Conservation (phyloP, 2,113 vertebrate species). For the Zingel zingel region DNA sequence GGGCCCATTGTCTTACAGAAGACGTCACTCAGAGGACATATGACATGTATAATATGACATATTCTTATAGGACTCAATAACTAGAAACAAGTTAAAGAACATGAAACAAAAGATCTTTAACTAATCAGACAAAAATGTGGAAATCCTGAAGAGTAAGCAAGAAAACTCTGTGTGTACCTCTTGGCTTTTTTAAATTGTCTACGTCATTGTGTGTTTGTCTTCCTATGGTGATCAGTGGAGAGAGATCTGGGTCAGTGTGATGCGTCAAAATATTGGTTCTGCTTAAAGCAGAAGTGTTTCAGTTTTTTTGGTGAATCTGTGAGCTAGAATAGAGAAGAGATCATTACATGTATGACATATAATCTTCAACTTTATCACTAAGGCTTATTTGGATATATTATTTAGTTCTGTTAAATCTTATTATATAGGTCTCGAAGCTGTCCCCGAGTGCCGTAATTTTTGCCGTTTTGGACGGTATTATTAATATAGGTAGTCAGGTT, state of each 20-base stretch:
- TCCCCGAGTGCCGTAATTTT: too few relatives aligned
- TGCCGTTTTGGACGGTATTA: too few relatives aligned
- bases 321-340: neutral
- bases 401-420: too few relatives aligned
- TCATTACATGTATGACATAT: neutral
- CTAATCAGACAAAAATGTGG: neutral
- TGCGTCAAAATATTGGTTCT: neutral
- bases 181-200: neutral
- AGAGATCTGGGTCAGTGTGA: neutral
- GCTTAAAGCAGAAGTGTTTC: too few relatives aligned
- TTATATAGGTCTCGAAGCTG: too few relatives aligned
- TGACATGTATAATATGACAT: slow-evolving; percentile 16
- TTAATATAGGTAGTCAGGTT: too few relatives aligned
- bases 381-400: too few relatives aligned
- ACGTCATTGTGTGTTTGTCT: neutral
- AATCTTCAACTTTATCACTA: too few relatives aligned
- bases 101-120: slow-evolving; percentile 7
- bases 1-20: slow-evolving; percentile 23
- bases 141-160: neutral
- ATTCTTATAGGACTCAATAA: slow-evolving; percentile 11
- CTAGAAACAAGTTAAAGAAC: neutral
- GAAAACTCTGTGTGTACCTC: neutral
- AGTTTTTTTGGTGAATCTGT: neutral
- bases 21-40: slow-evolving; percentile 40
- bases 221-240: neutral